Conservation (phyloP, 1,140 invertebrate genomes). For the Drosophila ironensis region DNA sequence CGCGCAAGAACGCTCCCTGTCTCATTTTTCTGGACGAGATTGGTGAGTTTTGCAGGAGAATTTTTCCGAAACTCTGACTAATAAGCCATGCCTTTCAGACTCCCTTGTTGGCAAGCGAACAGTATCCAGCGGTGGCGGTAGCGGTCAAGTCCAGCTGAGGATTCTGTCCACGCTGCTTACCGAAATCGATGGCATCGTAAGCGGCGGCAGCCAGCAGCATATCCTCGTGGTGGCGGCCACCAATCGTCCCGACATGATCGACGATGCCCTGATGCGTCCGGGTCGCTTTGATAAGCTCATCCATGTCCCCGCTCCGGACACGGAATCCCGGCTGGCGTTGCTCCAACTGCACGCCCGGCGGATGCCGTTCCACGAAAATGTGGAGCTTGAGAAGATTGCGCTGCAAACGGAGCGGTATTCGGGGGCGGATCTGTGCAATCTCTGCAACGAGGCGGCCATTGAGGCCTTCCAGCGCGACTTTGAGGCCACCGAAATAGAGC, state of each 20-base stretch:
- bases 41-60: conserved; percentile 68
- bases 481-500: conserved; percentile 78
- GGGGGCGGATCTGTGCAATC: conserved; percentile 89
- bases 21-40: conserved; percentile 91
- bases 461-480: conserved; percentile 85
- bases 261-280: conserved; percentile 89
- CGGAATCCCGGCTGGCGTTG: conserved; percentile 84
- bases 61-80: background rate
- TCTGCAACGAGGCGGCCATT: conserved; percentile 89
- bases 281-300: conserved; percentile 89
- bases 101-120: conserved; percentile 84
- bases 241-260: conserved; percentile 90
- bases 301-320: conserved; percentile 89
- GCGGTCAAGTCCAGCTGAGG: conserved; percentile 84
- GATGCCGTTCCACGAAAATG: conserved; percentile 85
- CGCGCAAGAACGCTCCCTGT: conserved; percentile 86
- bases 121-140: conserved; percentile 52
- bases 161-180: conserved; percentile 86
- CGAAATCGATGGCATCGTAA: conserved; percentile 87
- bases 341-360: conserved; percentile 84
- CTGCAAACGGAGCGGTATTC: conserved; percentile 86
- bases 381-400: conserved; percentile 85
- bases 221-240: conserved; percentile 89
- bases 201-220: conserved; percentile 32
- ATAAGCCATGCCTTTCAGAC: conserved; percentile 82